phyloP scores from a whole-genome alignment of 2,888 invertebrate genomes.

The Serrognathus titanus region DNA sequence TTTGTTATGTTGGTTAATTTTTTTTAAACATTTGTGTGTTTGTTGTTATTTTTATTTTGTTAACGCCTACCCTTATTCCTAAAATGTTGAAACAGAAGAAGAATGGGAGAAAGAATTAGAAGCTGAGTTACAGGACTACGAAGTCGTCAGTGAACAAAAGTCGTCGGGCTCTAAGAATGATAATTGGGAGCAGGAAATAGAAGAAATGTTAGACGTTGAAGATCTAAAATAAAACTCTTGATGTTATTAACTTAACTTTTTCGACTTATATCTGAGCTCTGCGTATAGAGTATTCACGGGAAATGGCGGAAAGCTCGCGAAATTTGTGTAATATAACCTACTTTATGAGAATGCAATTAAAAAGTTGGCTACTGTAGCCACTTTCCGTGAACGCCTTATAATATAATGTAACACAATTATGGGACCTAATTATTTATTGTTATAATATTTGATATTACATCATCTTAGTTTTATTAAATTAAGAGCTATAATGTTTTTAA shows the following conservation, averaged over 20 bases:
- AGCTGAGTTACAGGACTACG: constrained; percentile 92
- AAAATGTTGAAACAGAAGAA: constrained; percentile 55
- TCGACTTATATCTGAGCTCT: not conserved
- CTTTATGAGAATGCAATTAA: too few species aligned
- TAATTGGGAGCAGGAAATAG: constrained; percentile 48
- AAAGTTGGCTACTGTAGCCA: too few species aligned
- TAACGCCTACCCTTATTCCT: constrained; percentile 36
- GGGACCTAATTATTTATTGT: too few species aligned
- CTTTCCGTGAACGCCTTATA: too few species aligned
- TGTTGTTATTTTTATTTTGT: constrained; percentile 21
- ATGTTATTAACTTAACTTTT: not conserved
- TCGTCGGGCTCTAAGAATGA: constrained; percentile 48
- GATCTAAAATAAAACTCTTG: constrained; percentile 41
- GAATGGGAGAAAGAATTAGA: constrained; percentile 97
- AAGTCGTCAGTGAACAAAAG: constrained; percentile 70
- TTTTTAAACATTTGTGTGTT: constrained; percentile 9
- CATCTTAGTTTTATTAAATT: too few species aligned
- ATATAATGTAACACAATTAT: too few species aligned
- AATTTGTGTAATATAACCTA: too few species aligned
- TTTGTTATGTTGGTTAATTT: not conserved
- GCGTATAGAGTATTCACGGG: too few species aligned
- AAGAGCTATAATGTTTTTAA: too few species aligned
- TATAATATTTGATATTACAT: too few species aligned
- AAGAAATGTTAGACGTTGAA: constrained; percentile 45
- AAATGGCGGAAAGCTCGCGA: too few species aligned